Evolutionary conservation across 2,113 vertebrate genomes (phyloP).

Genomic region (Gopherus evgoodei): DNA sequence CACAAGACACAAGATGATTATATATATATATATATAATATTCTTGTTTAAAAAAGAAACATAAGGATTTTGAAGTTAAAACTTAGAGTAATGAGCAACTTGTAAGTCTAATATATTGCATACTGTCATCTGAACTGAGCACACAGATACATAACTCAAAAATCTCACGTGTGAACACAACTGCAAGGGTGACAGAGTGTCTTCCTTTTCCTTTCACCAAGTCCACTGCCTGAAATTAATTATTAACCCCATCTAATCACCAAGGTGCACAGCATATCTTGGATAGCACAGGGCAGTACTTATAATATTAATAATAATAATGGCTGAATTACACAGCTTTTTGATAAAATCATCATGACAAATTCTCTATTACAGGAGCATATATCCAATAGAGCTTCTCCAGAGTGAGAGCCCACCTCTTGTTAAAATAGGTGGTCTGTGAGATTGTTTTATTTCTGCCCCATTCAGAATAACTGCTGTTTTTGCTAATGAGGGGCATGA

Average conservation of each 20-base stretch:
- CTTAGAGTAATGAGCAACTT: background rate
- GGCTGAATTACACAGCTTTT: background rate
- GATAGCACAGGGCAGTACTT: background rate
- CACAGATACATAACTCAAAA: background rate
- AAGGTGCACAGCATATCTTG: background rate
- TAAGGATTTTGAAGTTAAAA: background rate
- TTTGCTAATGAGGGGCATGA: background rate
- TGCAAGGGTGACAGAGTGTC: background rate
- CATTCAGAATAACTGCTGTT: background rate
- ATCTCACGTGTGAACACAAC: background rate
- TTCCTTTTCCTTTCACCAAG: background rate
- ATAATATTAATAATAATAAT: background rate
- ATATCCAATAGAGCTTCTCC: background rate
- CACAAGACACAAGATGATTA: too few species aligned
- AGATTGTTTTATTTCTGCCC: background rate
- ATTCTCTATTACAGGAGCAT: background rate
- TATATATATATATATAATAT: background rate
- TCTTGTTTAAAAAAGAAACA: background rate
- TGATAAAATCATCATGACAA: background rate
- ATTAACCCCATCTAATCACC: background rate
- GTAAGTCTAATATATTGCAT: background rate
- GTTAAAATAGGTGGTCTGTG: background rate
- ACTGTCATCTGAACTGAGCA: background rate
- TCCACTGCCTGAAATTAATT: background rate
- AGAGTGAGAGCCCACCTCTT: background rate